These are phyloP conservation scores for Nasonia vitripennis DNA, from an alignment of 1,140 invertebrate genomes.

Conservation along the genomic window DNA sequence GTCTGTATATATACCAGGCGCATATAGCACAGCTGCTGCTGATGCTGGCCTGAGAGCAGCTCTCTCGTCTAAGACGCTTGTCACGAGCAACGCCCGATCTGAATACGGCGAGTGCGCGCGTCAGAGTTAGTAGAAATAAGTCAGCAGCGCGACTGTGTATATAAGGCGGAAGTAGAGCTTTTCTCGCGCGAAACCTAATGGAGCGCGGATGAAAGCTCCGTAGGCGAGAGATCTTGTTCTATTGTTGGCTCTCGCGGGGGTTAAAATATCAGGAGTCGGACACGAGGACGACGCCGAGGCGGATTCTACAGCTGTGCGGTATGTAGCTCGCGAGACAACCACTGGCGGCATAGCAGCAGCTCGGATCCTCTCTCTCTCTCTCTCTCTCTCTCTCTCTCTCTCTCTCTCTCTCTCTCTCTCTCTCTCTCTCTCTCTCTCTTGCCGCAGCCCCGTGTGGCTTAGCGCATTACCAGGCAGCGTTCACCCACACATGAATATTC, in stretches of 20 bases:
- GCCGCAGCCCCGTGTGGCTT: conserved; percentile 56
- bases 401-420: neutral
- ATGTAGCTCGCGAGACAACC: neutral
- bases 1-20: neutral
- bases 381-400: no score
- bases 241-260: conserved; percentile 17
- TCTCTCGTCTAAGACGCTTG: conserved; percentile 25
- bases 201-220: neutral
- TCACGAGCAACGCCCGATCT: neutral
- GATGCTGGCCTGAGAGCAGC: neutral
- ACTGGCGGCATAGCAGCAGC: neutral
- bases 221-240: neutral
- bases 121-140: neutral
- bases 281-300: neutral
- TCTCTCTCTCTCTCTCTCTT: neutral
- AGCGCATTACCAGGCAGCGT: conserved; percentile 68
- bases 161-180: neutral
- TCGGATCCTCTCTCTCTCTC: neutral
- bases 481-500: conserved; percentile 73
- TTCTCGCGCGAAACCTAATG: neutral
- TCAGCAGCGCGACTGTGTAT: no score
- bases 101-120: neutral
- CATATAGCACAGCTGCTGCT: neutral
- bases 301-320: neutral
- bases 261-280: conserved; percentile 48